Conservation (phyloP, 2,888 invertebrate species). For the Scaptomyza reducta region DNA sequence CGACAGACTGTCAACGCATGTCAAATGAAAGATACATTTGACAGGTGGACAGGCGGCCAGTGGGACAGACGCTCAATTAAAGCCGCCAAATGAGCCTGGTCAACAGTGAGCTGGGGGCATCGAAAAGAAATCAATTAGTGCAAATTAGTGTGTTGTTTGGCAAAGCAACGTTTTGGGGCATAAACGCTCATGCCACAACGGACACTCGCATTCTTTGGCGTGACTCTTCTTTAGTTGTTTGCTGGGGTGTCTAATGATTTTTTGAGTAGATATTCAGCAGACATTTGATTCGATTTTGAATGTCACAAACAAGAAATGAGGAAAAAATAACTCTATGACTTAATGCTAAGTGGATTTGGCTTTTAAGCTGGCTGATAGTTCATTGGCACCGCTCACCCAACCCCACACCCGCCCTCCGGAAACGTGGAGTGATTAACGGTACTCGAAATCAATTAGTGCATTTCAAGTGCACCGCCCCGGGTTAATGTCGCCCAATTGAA, state of each 20-base stretch:
- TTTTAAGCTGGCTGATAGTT: conserved; percentile 47
- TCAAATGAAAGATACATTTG: conserved; percentile 68
- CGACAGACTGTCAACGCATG: conserved; percentile 72
- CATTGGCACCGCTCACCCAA: conserved; percentile 19
- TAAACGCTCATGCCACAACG: conserved; percentile 2
- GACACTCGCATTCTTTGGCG: conserved; percentile 11
- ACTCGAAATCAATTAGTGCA: conserved; percentile 58
- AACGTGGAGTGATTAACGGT: conserved; percentile 47
- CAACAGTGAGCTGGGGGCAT: conserved; percentile 20
- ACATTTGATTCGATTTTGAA: conserved; percentile 64
- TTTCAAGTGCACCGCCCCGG: conserved; percentile 39
- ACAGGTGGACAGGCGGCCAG: conserved; percentile 44
- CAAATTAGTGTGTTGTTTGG: conserved; percentile 63
- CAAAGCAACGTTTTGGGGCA: conserved; percentile 32
- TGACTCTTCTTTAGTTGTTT: conserved; percentile 11
- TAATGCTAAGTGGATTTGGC: conserved; percentile 77
- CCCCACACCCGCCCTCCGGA: not conserved
- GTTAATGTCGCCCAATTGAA: conserved; percentile 60
- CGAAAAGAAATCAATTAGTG: conserved; percentile 74
- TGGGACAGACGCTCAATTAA: conserved; percentile 65
- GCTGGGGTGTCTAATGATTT: conserved; percentile 69
- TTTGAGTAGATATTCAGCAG: conserved; percentile 74
- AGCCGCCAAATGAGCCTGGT: conserved; percentile 52
- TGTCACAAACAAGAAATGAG: conserved; percentile 15
- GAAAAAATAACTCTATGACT: conserved; percentile 51